Evolutionary conservation across 2,797 vertebrate species (phyloP), one percentile per base, ranked within the genome.

Genomic region (Denticeps clupeoides): DNA sequence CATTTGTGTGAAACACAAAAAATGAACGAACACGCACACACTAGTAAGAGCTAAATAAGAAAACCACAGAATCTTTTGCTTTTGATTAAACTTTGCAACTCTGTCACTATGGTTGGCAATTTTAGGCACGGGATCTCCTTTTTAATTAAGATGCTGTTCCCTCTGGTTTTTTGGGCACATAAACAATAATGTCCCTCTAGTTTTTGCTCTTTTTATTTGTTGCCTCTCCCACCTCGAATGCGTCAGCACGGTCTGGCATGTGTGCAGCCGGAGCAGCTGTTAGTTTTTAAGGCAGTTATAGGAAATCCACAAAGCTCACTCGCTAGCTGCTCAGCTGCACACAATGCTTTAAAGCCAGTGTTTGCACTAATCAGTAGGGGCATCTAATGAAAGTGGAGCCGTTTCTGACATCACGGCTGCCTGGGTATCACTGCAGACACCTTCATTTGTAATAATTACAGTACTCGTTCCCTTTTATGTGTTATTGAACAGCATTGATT

Each of bases 61-160:
- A n/a, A n/a, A n/a, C n/a, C n/a, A n/a, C n/a, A n/a, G n/a, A n/a
- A n/a, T n/a, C n/a, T n/a, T n/a, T n/a, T n/a, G n/a, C n/a, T n/a
- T n/a, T n/a, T n/a, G n/a, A n/a, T n/a, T n/a, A n/a, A n/a, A n/a
- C n/a, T n/a, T n/a, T n/a, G n/a, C n/a, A n/a, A n/a, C n/a, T n/a
- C n/a, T n/a, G n/a, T n/a, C n/a, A n/a, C n/a, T n/a, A n/a, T n/a
- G n/a, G n/a, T n/a, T n/a, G n/a, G n/a, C n/a, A n/a, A n/a, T n/a
- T n/a, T n/a, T n/a, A n/a, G n/a, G n/a, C n/a, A n/a, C n/a, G n/a
- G n/a, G n/a, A n/a, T 26, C 12, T 40, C 16, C 48, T 51, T 56
- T 61, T 49, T 68, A 68, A 68, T 68, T 59, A 63, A 62, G 51
- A 52, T 35, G 48, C 55, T 56, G 47, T 56, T 49, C 40, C 56